Evolutionary conservation across 2,113 vertebrate genomes (phyloP), one percentile per base, ranked within the genome.

Genomic region (Thomomys bottae): DNA sequence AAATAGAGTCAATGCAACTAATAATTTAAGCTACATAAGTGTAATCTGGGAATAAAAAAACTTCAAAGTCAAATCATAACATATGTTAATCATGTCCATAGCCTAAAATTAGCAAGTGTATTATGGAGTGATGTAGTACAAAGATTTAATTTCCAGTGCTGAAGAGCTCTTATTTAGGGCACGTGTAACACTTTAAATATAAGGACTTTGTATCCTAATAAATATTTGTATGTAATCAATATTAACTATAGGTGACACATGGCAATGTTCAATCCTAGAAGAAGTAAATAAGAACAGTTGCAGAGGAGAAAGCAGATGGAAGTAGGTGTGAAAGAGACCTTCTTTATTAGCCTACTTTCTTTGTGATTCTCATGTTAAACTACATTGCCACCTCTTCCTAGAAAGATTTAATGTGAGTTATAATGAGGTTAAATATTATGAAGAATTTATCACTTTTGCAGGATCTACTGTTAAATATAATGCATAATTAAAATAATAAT

Each of bases 401-500:
- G 78, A 94, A 94, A 87, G 40, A 83, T 28, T 92, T 93, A 89
- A 94, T 79, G 54, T 94, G 73, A 90, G 61, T 87, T 89, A 77
- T 84, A 94, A 94, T 95, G 94, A 91, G 78, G 75, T 94, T 89
- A 96, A 96, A 94, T 94, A 92, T 89, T 91, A 87, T 91, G 75
- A 95, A 95, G 88, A 94, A 95, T 87, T 80, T 89, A 94, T 96
- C 71, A 94, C 79, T 95, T 93, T 94, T 88, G 10, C 72, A 93
- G 89, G 84, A 91, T 89, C 45, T 70, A 86, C 90, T 91, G 90
- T 96, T 66, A 92, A 95, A 59, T 93, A 64, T 85, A 42, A 89
- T 86, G 59, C 15, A 94, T 94, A 94, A 95, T 91, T 95, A 89
- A 97, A 91, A 92, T 81, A 85, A 93, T 94, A 95, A 94, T 89